Evolutionary conservation across 2,888 invertebrate genomes (phyloP).

Genomic region (Catocala fraxini): DNA sequence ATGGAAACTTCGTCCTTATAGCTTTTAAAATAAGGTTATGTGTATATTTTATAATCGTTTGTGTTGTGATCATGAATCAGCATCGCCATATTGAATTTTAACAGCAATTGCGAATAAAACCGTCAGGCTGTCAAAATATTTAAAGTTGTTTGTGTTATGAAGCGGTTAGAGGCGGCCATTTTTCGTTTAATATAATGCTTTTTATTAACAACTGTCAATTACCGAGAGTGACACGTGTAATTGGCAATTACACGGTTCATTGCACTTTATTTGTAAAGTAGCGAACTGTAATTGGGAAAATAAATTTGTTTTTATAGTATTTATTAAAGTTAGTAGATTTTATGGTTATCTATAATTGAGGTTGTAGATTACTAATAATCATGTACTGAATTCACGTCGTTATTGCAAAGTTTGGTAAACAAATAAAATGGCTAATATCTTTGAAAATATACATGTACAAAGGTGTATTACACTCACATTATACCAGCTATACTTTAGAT

Average conservation of each 20-base stretch:
- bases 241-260: background rate
- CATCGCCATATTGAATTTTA: slow-evolving; percentile 60
- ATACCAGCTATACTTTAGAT: too few species aligned
- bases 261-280: background rate
- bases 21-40: background rate
- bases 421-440: too few species aligned
- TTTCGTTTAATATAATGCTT: slow-evolving; percentile 24
- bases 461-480: too few species aligned
- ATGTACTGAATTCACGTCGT: too few species aligned
- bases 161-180: slow-evolving; percentile 40
- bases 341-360: too few species aligned
- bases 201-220: slow-evolving; percentile 10
- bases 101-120: slow-evolving; percentile 61
- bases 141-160: slow-evolving; percentile 52
- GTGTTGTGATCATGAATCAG: slow-evolving; percentile 50
- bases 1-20: slow-evolving; percentile 20
- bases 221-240: slow-evolving; percentile 6
- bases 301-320: background rate
- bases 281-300: background rate
- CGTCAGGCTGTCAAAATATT: slow-evolving; percentile 68
- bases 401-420: too few species aligned
- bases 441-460: too few species aligned
- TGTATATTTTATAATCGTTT: background rate
- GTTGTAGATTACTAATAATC: too few species aligned
- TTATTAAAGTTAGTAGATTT: too few species aligned